Percentiles rank a stretch among this genome's conserved stretches.
phyloP scores from a whole-genome alignment of 2,888 invertebrate genomes.

The Nycteola revayana region DNA sequence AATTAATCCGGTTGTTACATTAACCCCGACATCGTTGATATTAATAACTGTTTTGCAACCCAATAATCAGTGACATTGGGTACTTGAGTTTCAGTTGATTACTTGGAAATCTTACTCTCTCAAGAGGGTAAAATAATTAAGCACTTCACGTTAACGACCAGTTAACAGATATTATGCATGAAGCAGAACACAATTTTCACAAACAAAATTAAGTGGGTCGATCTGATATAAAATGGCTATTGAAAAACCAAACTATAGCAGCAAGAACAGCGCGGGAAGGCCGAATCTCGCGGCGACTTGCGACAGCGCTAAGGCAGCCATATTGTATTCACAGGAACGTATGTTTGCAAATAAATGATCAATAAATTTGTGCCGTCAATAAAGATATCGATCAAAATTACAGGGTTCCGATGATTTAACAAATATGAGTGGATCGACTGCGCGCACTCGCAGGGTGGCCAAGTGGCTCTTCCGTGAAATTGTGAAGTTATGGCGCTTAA shows the following conservation, averaged over 20 bases:
- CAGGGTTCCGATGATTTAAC: constrained; percentile 80
- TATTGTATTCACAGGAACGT: constrained; percentile 68
- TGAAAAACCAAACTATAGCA: constrained; percentile 77
- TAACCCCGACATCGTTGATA: constrained; percentile 19
- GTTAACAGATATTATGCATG: constrained; percentile 43
- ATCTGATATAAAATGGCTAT: constrained; percentile 75
- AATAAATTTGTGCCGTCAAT: constrained; percentile 78
- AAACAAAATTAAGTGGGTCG: constrained; percentile 68
- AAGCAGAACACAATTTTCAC: constrained; percentile 68
- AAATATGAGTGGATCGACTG: constrained; percentile 73
- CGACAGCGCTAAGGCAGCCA: constrained; percentile 62
- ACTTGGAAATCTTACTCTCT: constrained; percentile 20
- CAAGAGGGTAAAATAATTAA: constrained; percentile 29
- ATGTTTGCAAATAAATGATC: constrained; percentile 77
- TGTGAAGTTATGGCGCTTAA: constrained; percentile 69
- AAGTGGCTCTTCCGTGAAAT: constrained; percentile 69
- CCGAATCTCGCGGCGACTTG: constrained; percentile 58
- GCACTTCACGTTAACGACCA: constrained; percentile 29
- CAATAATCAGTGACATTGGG: constrained; percentile 23
- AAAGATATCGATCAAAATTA: constrained; percentile 83
- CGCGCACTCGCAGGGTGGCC: constrained; percentile 69
- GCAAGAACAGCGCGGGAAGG: constrained; percentile 64
- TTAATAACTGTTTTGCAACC: constrained; percentile 23
- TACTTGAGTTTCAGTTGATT: constrained; percentile 20
- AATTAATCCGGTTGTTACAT: constrained; percentile 14